These are phyloP conservation scores for Oreohelix idahoensis DNA, from an alignment of 1,140 invertebrate species.

Conservation along the genomic window DNA sequence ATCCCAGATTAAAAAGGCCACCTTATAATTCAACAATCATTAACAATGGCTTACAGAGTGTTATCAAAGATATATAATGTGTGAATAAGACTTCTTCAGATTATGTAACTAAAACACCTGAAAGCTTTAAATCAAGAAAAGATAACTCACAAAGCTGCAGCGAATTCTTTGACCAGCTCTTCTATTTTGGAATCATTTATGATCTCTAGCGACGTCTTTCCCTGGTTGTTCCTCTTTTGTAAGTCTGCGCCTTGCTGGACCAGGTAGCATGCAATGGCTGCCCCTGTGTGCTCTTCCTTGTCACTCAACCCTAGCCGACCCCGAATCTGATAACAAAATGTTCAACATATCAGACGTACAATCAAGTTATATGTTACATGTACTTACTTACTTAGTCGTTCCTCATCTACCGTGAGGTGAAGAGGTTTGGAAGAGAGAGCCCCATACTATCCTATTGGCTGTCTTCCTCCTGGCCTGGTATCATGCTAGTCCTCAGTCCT, in stretches of 20 bases:
- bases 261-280: conserved; percentile 81
- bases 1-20: no score
- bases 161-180: conserved; percentile 64
- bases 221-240: conserved; percentile 79
- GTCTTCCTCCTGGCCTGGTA: no score
- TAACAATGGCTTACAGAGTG: background rate
- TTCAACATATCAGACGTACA: no score
- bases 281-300: conserved; percentile 58
- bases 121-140: no score
- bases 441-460: no score
- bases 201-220: conserved; percentile 78
- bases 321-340: conserved; percentile 67
- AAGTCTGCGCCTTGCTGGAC: conserved; percentile 80
- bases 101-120: no score
- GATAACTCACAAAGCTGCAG: conserved; percentile 57
- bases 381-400: no score
- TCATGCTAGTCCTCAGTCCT: no score
- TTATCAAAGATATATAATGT: background rate
- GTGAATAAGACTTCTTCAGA: no score
- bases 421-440: no score
- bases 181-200: conserved; percentile 72
- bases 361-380: no score
- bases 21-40: background rate
- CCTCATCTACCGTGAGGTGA: no score
- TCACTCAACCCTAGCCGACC: conserved; percentile 59